Conservation (phyloP, 2,113 vertebrate species). For the Drymodes brunneopygia region DNA sequence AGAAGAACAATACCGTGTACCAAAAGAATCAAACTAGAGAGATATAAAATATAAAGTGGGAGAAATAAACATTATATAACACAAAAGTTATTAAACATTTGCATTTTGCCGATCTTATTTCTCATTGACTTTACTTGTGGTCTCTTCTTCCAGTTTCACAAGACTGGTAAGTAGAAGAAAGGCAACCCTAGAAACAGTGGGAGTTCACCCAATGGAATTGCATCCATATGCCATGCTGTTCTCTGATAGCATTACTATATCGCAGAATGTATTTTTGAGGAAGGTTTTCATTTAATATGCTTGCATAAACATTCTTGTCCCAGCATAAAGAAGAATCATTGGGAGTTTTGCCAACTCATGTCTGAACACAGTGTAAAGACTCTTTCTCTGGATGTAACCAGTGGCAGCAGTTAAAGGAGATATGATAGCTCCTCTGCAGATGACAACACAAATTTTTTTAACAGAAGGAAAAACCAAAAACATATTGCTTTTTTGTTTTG, state of each 20-base stretch:
- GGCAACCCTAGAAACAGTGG: neutral
- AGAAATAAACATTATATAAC: neutral
- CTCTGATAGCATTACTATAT: neutral
- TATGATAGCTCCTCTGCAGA: neutral
- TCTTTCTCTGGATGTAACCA: neutral
- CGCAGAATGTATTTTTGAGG: neutral
- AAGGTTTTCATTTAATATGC: neutral
- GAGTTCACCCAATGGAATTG: neutral
- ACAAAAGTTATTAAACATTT: neutral
- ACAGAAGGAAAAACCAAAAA: neutral
- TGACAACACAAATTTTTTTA: neutral
- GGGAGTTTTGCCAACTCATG: neutral
- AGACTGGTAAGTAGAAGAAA: neutral
- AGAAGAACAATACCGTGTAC: neutral
- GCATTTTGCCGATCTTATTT: neutral
- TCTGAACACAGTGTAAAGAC: neutral
- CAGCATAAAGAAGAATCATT: neutral
- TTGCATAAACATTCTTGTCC: neutral
- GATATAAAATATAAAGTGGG: neutral
- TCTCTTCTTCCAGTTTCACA: neutral
- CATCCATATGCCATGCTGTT: neutral
- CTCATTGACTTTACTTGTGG: neutral
- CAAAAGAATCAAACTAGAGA: neutral
- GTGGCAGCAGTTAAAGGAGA: neutral
- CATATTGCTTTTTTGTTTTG: neutral